Evolutionary conservation across 2,888 invertebrate genomes (phyloP), one percentile per base, ranked within the genome.

Genomic region (Imbricaverruca yamaguchii): DNA sequence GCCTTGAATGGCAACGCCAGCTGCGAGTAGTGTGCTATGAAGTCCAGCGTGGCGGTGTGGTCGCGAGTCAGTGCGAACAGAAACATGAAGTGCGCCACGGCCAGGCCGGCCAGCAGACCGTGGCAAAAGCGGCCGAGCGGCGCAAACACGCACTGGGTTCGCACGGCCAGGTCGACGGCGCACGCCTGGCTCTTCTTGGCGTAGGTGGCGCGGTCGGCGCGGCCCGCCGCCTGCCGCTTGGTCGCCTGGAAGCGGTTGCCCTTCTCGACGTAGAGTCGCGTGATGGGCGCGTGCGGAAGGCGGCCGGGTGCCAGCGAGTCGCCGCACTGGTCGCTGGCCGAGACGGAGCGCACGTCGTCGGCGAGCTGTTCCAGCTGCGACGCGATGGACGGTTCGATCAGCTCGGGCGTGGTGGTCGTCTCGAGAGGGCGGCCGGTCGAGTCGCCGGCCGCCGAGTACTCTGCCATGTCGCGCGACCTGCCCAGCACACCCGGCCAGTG

Each of bases 1-100:
- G 74, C 74, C 21, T 53, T 53, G 74, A 74, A 74, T 55, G 74
- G 74, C 74, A 74, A 55, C 74, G 74, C 74, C 74, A 74, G 74
- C 55, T 8, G 55, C 74, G 74, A 74, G 74, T 74, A 74, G 55
- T 74, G 74, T 9, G 21, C 1, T 15, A 55, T 55, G 21, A 74
- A 55, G 74, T 74, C 74, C 53, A 74, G 53, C 53, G 53, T 53
- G 21, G 6, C 18, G 53, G 53, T 13, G 39, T 6, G 15, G 74
- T 55, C 74, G 0, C 53, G 8, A 4, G 74, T 55, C 74, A 74
- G 74, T 55, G 74, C 74, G 15, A 55, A 15, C 21, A 74, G 11
- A 55, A 74, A 74, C 74, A 74, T 74, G 53, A 55, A 53, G 74
- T 74, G 74, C 9, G 21, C 74, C 7, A 55, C 18, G 21, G 74